Evolutionary conservation across 2,888 invertebrate genomes (phyloP), one percentile per base, ranked within the genome.

Genomic region (Athetis lepigone): DNA sequence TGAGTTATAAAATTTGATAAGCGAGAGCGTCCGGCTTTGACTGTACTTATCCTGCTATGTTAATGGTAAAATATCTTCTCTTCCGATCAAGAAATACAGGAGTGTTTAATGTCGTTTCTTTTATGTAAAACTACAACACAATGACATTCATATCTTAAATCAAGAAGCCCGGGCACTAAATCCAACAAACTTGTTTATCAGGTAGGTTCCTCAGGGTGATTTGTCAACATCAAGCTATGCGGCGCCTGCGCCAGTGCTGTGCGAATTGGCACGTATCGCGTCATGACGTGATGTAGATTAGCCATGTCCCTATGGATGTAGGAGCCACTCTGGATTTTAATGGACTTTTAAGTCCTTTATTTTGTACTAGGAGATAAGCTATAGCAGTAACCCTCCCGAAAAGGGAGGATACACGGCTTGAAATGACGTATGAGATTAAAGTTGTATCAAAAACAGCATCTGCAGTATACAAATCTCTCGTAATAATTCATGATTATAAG

Each of bases 401-500:
- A 51, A 16, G 1, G 23, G 19, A 11, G 8, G 25, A 37, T n/a
- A 25, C 11, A 16, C 9, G 7, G 25, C 4, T n/a, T n/a, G 33
- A n/a, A n/a, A 25, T 4, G 9, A 36, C 9, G 47, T 18, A 33
- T 13, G 2, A 0, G 8, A 23, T 23, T 1, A 4, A 27, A 27
- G 8, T 33, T 0, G 6, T 9, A 13, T n/a, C n/a, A n/a, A 23
- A 5, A 13, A 40, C 8, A 18, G 16, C 13, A 25, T 55, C 25
- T 7, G 29, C 13, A 46, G 19, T 19, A 33, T 6, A 19, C 8
- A 21, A 18, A 18, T 42, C 13, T 13, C 2, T n/a, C 56, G 5
- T 3, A 9, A 2, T 27, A 37, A 25, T 23, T 5, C 16, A 33
- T n/a, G 19, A 25, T 16, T 33, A 40, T 56, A 60, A 65, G 39